A percentile compares a stretch with the other conserved stretches of the same genome.
These are phyloP conservation scores for Tenthredo distinguenda DNA, from an alignment of 2,888 invertebrate genomes.

Conservation along the genomic window DNA sequence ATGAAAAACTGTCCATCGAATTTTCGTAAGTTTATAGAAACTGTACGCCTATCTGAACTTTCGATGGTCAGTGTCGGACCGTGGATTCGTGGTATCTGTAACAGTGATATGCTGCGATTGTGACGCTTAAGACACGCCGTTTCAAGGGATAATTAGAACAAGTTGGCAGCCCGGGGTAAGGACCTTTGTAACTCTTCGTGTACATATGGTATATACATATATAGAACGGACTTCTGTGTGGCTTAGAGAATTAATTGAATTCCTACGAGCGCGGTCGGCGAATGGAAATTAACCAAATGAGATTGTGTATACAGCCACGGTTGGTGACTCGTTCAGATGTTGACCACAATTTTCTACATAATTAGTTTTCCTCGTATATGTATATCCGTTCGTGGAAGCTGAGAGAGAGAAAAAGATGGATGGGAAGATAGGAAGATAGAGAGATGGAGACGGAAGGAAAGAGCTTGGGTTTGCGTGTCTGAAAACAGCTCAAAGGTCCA, in stretches of 20 bases:
- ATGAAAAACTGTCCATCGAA: not conserved
- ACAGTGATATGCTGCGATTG: not conserved
- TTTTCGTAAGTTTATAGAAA: not conserved
- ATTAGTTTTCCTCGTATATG: not conserved
- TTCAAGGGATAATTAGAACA: conserved; percentile 23
- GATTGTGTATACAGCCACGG: not conserved
- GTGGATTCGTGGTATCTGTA: not conserved
- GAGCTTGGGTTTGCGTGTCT: not conserved
- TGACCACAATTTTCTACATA: conserved; percentile 7
- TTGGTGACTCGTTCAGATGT: not conserved
- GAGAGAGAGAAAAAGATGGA: not conserved
- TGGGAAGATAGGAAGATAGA: too few species aligned
- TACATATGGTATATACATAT: not conserved
- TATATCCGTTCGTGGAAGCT: not conserved
- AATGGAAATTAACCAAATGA: conserved; percentile 37
- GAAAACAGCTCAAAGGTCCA: not conserved
- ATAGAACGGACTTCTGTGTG: not conserved
- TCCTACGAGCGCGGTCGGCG: not conserved
- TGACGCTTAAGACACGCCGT: not conserved
- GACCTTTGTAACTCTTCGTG: conserved; percentile 13
- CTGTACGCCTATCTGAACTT: not conserved
- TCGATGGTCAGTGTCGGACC: not conserved
- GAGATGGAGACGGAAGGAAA: too few species aligned
- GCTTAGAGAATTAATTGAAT: conserved; percentile 35
- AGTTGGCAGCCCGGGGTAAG: conserved; percentile 1